Conservation (phyloP, 2,888 invertebrate species). For the Cosmia trapezina region DNA sequence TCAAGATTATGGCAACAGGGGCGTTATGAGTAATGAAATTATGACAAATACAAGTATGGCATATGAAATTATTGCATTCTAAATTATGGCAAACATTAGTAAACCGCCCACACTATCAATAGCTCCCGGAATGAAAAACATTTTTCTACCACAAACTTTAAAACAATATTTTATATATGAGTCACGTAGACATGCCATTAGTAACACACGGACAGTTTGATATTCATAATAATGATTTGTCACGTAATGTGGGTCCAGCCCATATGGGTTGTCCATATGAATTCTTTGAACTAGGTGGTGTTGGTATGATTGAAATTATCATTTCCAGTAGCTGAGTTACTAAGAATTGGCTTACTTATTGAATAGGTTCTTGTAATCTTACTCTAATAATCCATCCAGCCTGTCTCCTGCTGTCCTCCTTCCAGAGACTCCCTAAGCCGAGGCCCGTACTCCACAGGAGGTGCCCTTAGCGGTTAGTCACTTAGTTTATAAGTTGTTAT, state of each 20-base stretch:
- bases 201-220: slow-evolving; percentile 23
- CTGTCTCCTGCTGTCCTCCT: too few species aligned
- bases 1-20: too few species aligned
- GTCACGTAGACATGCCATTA: slow-evolving; percentile 43
- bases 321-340: background rate
- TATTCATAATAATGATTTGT: slow-evolving; percentile 58
- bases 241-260: slow-evolving; percentile 61
- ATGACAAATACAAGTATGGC: too few species aligned
- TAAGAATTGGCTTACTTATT: slow-evolving; percentile 5
- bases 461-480: too few species aligned
- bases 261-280: slow-evolving; percentile 31
- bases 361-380: slow-evolving; percentile 4
- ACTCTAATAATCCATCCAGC: background rate
- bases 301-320: slow-evolving; percentile 20
- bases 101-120: slow-evolving; percentile 20
- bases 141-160: slow-evolving; percentile 43
- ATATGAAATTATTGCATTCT: too few species aligned
- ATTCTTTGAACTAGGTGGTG: slow-evolving; percentile 8
- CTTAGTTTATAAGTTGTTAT: too few species aligned
- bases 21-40: too few species aligned
- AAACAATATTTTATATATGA: slow-evolving; percentile 35
- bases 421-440: too few species aligned
- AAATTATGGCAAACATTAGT: too few species aligned
- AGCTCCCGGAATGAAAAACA: slow-evolving; percentile 40
- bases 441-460: too few species aligned